Evolutionary conservation across 2,888 invertebrate species (phyloP).

Genomic region (Acronicta leporina): DNA sequence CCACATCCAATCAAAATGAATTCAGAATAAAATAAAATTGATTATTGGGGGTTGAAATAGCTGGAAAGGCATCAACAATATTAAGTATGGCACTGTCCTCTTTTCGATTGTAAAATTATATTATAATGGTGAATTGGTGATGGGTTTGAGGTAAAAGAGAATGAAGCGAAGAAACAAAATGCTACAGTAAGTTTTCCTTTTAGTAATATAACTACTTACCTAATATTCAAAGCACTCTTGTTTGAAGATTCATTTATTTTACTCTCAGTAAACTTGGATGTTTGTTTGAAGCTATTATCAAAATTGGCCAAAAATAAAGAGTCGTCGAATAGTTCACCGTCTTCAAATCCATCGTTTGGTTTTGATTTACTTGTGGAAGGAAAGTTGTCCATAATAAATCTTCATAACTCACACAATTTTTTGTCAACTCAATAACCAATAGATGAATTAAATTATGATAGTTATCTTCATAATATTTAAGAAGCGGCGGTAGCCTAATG

Average conservation of each 20-base stretch:
- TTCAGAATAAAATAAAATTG: too few species aligned
- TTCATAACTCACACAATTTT: conserved; percentile 14
- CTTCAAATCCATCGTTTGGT: conserved; percentile 65
- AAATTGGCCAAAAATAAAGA: conserved; percentile 79
- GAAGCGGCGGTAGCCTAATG: too few species aligned
- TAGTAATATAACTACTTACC: conserved; percentile 62
- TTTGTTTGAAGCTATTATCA: conserved; percentile 71
- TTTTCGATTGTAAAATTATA: too few species aligned
- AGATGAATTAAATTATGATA: background rate
- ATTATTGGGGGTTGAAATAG: too few species aligned
- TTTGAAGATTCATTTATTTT: conserved; percentile 65
- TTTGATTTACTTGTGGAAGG: conserved; percentile 59
- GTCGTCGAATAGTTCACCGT: conserved; percentile 81
- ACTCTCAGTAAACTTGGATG: conserved; percentile 60
- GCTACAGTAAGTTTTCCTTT: background rate
- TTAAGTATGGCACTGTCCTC: too few species aligned
- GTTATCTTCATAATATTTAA: background rate
- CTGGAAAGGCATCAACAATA: too few species aligned
- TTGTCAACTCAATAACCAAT: too few species aligned
- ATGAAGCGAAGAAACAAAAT: too few species aligned
- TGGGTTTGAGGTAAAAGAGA: too few species aligned
- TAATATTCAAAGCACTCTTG: conserved; percentile 74
- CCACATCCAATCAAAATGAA: too few species aligned
- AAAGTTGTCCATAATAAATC: conserved; percentile 59
- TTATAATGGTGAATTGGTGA: too few species aligned